These are phyloP conservation scores for Leptobrachium ailaonicum DNA, from an alignment of 2,113 vertebrate species.

Conservation along the genomic window DNA sequence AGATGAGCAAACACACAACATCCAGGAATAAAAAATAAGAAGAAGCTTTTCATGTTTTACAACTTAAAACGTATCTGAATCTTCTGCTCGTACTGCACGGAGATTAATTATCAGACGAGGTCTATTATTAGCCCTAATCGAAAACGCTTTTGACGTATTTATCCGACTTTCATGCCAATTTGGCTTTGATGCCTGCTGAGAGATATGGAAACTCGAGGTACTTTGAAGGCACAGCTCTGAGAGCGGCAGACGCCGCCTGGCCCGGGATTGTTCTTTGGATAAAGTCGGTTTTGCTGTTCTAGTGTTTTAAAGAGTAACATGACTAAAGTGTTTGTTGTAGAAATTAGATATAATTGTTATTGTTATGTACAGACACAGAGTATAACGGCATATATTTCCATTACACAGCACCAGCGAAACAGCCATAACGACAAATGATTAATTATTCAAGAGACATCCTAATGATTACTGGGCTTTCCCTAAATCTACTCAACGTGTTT, in stretches of 20 bases:
- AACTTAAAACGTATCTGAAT: slow-evolving; percentile 28
- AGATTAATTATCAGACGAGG: slow-evolving; percentile 20
- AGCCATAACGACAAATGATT: too few relatives aligned
- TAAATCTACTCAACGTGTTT: too few relatives aligned
- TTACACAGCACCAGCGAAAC: too few relatives aligned
- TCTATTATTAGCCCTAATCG: not conserved
- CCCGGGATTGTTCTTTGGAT: not conserved
- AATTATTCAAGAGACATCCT: too few relatives aligned
- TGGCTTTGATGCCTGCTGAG: not conserved
- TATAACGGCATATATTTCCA: too few relatives aligned
- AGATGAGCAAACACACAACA: slow-evolving; percentile 32
- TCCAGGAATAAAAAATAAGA: slow-evolving; percentile 25
- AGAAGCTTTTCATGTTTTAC: slow-evolving; percentile 34
- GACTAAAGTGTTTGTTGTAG: too few relatives aligned
- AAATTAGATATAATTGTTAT: too few relatives aligned
- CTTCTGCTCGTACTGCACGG: slow-evolving; percentile 1
- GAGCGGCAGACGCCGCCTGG: not conserved
- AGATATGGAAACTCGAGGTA: not conserved
- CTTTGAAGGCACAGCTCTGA: not conserved
- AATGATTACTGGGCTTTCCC: too few relatives aligned
- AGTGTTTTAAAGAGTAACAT: too few relatives aligned
- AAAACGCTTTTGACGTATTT: not conserved
- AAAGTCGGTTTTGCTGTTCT: not conserved
- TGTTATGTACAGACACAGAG: too few relatives aligned
- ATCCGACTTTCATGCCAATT: not conserved